Percentiles rank a stretch among this genome's conserved stretches.
phyloP scores from a whole-genome alignment of 2,113 vertebrate genomes.

The Pongo pygmaeus region DNA sequence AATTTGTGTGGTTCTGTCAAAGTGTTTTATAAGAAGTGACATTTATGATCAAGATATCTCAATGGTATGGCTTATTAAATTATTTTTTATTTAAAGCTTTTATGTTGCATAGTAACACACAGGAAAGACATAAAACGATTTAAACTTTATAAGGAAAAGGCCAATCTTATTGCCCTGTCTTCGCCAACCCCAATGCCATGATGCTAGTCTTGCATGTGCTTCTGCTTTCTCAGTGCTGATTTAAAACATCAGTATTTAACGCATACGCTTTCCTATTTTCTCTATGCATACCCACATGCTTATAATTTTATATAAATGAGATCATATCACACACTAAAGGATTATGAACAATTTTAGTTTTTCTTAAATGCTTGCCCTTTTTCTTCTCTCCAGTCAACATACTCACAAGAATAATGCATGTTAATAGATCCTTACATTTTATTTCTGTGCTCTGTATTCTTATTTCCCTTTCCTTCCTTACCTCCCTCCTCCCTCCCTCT shows the following conservation, averaged over 20 bases:
- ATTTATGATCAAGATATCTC: neutral
- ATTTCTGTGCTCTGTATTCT: neutral
- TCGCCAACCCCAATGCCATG: neutral
- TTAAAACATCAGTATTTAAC: neutral
- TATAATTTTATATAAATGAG: neutral
- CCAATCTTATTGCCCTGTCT: neutral
- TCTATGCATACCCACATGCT: neutral
- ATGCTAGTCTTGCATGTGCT: neutral
- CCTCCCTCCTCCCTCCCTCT: accelerated
- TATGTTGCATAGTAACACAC: neutral
- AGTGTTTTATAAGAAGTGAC: neutral
- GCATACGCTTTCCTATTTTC: neutral
- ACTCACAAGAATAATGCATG: neutral
- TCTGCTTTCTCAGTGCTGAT: neutral
- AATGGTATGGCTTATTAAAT: neutral
- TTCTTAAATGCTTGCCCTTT: neutral
- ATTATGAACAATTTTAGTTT: neutral
- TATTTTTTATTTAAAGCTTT: neutral
- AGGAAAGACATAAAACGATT: neutral
- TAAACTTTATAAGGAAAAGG: neutral
- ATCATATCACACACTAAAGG: neutral
- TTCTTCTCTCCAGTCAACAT: neutral
- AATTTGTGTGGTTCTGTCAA: neutral
- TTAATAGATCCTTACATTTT: neutral
- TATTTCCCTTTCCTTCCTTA: too few relatives aligned